Base-by-base conservation (phyloP, 2,888 invertebrate genomes). In the Parasteatoda lunata region DNA sequence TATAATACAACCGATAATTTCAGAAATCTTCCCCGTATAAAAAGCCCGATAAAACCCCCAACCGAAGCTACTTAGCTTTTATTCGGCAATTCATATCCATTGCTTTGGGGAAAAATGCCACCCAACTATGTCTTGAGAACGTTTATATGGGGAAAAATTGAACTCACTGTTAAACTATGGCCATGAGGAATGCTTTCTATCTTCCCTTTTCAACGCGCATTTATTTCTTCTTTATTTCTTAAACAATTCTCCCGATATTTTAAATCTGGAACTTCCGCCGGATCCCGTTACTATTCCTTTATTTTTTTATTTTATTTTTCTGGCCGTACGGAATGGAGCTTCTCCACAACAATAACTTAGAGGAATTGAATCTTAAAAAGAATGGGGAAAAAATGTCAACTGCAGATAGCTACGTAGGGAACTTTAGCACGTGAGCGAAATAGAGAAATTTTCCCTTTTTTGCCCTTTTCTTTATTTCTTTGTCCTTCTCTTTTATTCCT, bases 301-400 rank as follows among this genome's bases (percentile, higher is more conserved):
- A 48, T 59, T 47, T 8, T 75, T 11, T 66, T n/a, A 8, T 30
- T n/a, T 48, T n/a, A 6, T n/a, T 47, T 72, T 75, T 75, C 81
- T 59, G 68, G 75, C 73, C 13, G 59, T 69, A 54, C 8, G 75
- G 81, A 81, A 81, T 81, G 81, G 75, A 69, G 68, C 59, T 69
- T 75, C 81, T 81, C 54, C 66, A 73, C 81, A 75, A 81, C 81
- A 81, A 81, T 81, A 81, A 81, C 81, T 81, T 81, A 77, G 82
- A 69, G 70, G 82, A 52, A 77, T 75, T 75, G 81, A 75, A 81
- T 68, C 75, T 73, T 54, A 66, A n/a, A 47, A 47, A 9, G 47
- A 70, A 30, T 30, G 30, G 52, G 64, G 30, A 68, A 82, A 77
- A 83, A 77, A 70, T 70, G 83, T 83, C 83, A 83, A 65, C 64